Evolutionary conservation across 1,140 invertebrate species (phyloP), one percentile per base, ranked within the genome.

Genomic region (Sitobion miscanthi): DNA sequence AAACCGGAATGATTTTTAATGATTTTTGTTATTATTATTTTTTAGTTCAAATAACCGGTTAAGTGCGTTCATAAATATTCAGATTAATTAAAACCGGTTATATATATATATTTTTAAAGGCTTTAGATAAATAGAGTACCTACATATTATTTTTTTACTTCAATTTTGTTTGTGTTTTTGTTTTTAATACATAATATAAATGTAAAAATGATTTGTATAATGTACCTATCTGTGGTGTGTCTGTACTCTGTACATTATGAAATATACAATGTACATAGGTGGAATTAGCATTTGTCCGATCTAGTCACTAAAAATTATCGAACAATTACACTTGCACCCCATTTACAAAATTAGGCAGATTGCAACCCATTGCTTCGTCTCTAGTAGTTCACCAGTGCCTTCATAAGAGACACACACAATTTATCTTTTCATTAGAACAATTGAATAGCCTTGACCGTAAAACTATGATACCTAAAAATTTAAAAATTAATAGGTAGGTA

Each of bases 41-140:
- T 54, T 89, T 38, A 38, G 52, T 57, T 57, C 11, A 57, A 57
- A 89, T 54, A 89, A 89, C 88, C 88, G 88, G 88, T 89, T 89
- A 38, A 89, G 57, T 89, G 35, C 88, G 35, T 89, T 57, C 52
- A 42, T 89, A 89, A 57, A 57, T 89, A 88, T 88, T 88, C 47
- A 6, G 86, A n/a, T 88, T 49, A 89, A 89, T 89, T 89, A 38
- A 30, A 89, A 89, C 88, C 88, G 35, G 88, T 89, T 89, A 42
- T 38, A 89, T 1, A 89, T 89, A 47, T 52, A 38, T 89, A 95
- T 52, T n/a, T 23, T 35, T 54, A 21, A 89, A n/a, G 47, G 30
- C 49, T 88, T 88, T 52, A n/a, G 42, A 87, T 87, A n/a, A 35
- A 49, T 87, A 49, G 86, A 49, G 87, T 89, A 38, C 38, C 38